Evolutionary conservation across 2,888 invertebrate genomes (phyloP).

Genomic region (Aphidoletes aphidimyza): DNA sequence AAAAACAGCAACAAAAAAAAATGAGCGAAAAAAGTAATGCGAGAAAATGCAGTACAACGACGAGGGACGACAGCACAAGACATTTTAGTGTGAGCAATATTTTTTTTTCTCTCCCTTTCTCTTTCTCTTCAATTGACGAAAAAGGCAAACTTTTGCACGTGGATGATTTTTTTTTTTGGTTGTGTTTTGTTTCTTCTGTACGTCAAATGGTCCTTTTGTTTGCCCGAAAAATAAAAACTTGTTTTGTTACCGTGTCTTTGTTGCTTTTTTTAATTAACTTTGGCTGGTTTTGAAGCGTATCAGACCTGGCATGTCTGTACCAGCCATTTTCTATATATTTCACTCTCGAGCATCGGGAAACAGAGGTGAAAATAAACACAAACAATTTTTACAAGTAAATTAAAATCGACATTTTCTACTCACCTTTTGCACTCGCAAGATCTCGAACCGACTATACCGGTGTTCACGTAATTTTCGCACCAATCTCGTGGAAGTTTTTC

Average conservation of each 20-base stretch:
- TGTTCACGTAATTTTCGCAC: conserved; percentile 9
- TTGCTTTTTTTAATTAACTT: neutral
- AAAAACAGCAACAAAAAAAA: too few relatives aligned
- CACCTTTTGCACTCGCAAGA: neutral
- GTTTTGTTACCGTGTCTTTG: neutral
- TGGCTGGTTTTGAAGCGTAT: neutral
- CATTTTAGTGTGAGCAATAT: too few relatives aligned
- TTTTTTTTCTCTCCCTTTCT: too few relatives aligned
- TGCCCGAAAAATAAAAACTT: neutral
- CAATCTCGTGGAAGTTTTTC: neutral
- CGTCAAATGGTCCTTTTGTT: neutral
- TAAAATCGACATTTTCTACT: conserved; percentile 8
- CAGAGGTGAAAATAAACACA: neutral
- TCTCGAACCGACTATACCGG: neutral
- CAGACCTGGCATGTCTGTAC: neutral
- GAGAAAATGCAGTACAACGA: too few relatives aligned
- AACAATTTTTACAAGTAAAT: conserved; percentile 8
- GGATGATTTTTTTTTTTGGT: neutral
- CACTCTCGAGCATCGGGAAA: neutral
- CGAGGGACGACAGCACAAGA: too few relatives aligned
- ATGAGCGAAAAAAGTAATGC: too few relatives aligned
- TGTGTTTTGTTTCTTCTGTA: neutral
- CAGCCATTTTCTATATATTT: neutral
- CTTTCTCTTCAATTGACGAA: neutral
- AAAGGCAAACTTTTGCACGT: neutral